Evolutionary conservation across 2,888 invertebrate species (phyloP).

Genomic region (Heliconius ismenius): DNA sequence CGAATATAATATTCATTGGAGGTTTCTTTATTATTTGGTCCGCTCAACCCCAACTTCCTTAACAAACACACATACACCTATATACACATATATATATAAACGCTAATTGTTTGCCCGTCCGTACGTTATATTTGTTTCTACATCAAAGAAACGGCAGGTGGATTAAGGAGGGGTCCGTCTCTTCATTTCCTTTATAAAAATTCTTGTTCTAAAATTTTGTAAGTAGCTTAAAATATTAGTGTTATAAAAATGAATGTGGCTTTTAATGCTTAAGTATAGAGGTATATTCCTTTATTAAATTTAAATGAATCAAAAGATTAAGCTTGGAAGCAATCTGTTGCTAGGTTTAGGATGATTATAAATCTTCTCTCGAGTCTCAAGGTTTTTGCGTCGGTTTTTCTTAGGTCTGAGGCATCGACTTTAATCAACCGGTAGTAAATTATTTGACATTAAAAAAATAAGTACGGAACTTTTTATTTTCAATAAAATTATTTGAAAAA

Average conservation of each 20-base stretch:
- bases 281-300: not conserved
- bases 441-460: not conserved
- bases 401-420: not conserved
- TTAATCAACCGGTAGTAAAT: not conserved
- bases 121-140: slow-evolving; percentile 53
- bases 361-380: not conserved
- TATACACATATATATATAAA: slow-evolving; percentile 47
- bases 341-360: not conserved
- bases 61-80: slow-evolving; percentile 14
- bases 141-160: slow-evolving; percentile 69
- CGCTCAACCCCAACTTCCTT: slow-evolving; percentile 18
- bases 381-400: not conserved
- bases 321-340: not conserved
- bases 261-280: not conserved
- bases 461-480: not conserved
- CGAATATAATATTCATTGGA: slow-evolving; percentile 16
- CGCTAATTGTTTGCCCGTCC: slow-evolving; percentile 61
- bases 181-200: slow-evolving; percentile 47
- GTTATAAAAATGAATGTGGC: slow-evolving; percentile 12
- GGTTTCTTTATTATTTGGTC: slow-evolving; percentile 28
- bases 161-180: slow-evolving; percentile 48
- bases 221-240: slow-evolving; percentile 31
- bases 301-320: slow-evolving; percentile 4
- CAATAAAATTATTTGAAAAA: not conserved
- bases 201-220: slow-evolving; percentile 18